Base-by-base conservation (phyloP, 2,113 vertebrate genomes). In the Scopus umbretta region DNA sequence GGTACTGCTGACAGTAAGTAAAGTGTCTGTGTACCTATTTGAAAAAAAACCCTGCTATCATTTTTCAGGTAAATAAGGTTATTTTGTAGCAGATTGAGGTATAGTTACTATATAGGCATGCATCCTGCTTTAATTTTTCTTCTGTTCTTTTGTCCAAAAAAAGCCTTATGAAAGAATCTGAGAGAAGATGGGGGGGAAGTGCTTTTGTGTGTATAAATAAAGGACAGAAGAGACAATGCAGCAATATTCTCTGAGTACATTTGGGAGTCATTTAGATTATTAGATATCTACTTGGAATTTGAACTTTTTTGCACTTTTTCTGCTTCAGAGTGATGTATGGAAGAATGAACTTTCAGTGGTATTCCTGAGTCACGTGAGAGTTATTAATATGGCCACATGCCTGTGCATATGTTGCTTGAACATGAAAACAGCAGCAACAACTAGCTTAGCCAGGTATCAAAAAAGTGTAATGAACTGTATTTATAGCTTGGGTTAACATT, bases 251-350 rank as follows among this genome's bases (percentile, higher is more conserved):
- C 42, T 40, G 56, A 79, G 16, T 65, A 43, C 7, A 5, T 87
- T 27, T 56, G 43, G 10, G 20, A 38, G 19, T 65, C 11, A 2
- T 43, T 61, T 85, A 18, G 12, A 27, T 62, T 89, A 53, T n/a
- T 50, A 66, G 13, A 13, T 13, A 71, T 22, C 5, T 11, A 23
- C 43, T 58, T 63, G 29, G 29, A 62, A 86, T 66, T 16, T 32
- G 45, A 70, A 65, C 9, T 2, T 83, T 55, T 76, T 42, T 5
- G 16, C 10, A 61, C 8, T 43, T 95, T 68, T 62, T 38, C 45
- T 70, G 12, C 18, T 71, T 91, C 0, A 6, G n/a, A 21, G 30
- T 47, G 17, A 38, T 3, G 0, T 38, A 53, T 2, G 6, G 26
- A 84, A 13, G 18, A 91, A 42, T 55, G 27, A 86, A 74, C 17